These are phyloP conservation scores for Stomatorhinus walkeri DNA, from an alignment of 2,797 vertebrate genomes.

Conservation along the genomic window DNA sequence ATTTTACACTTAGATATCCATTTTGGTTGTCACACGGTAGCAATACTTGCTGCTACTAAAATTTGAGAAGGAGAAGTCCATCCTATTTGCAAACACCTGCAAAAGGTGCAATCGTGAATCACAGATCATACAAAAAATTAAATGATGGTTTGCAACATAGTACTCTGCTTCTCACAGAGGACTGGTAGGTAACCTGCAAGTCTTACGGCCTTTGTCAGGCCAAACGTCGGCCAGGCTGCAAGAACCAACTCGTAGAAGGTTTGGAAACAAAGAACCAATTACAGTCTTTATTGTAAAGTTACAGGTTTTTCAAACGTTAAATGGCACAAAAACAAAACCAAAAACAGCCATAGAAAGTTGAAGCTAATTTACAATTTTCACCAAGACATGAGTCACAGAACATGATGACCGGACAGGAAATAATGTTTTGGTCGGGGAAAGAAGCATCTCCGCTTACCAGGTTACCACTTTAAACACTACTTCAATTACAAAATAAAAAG, in stretches of 20 bases:
- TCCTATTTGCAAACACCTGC: not conserved
- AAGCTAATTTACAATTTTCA: constrained; percentile 65
- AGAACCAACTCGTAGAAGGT: constrained; percentile 36
- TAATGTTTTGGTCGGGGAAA: constrained; percentile 54
- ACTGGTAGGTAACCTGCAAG: not conserved
- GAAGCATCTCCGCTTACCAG: constrained; percentile 38
- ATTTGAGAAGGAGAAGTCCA: not conserved
- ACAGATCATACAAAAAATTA: not conserved
- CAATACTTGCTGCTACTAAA: not conserved
- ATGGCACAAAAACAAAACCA: constrained; percentile 71
- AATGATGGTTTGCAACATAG: not conserved
- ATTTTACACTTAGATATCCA: not conserved
- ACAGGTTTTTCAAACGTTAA: constrained; percentile 80
- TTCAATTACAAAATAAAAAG: constrained; percentile 60
- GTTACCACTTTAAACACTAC: constrained; percentile 49
- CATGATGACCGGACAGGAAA: constrained; percentile 58
- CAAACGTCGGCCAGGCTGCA: not conserved
- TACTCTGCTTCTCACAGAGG: not conserved
- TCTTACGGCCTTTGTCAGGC: not conserved
- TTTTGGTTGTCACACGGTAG: not conserved
- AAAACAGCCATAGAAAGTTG: constrained; percentile 85
- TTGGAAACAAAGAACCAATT: constrained; percentile 56
- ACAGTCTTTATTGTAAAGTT: constrained; percentile 85
- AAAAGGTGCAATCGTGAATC: not conserved
- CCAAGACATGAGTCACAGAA: constrained; percentile 65